These are phyloP conservation scores for Leptinotarsa undecemlineata DNA, from an alignment of 1,140 invertebrate genomes.

Conservation along the genomic window DNA sequence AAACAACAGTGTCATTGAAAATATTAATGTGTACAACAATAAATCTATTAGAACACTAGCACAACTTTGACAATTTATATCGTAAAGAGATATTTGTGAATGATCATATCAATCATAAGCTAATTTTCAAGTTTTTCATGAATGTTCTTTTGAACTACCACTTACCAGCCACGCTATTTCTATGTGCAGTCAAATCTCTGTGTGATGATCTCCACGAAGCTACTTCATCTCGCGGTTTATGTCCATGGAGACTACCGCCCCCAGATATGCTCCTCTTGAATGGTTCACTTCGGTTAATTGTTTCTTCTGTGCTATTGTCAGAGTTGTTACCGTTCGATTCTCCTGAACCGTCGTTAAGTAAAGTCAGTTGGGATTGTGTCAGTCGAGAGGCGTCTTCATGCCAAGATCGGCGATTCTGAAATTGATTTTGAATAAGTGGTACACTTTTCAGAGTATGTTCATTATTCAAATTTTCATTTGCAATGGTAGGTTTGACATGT, in stretches of 20 bases:
- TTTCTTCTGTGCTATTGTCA: constrained; percentile 71
- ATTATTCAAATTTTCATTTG: too few relatives aligned
- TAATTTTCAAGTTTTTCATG: background rate
- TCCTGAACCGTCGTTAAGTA: constrained; percentile 64
- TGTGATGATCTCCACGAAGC: constrained; percentile 47
- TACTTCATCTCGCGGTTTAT: constrained; percentile 52
- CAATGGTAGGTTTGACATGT: too few relatives aligned
- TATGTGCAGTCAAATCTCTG: constrained; percentile 44
- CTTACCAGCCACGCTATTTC: constrained; percentile 49
- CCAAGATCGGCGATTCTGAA: constrained; percentile 75
- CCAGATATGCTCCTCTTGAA: constrained; percentile 58
- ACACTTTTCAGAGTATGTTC: too few relatives aligned
- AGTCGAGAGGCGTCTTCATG: constrained; percentile 68
- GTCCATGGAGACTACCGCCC: constrained; percentile 47
- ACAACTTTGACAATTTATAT: too few relatives aligned
- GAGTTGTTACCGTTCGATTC: constrained; percentile 72
- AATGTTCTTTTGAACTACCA: background rate
- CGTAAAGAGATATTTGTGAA: too few relatives aligned
- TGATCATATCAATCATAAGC: too few relatives aligned
- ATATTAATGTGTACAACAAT: too few relatives aligned
- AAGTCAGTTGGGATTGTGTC: constrained; percentile 62
- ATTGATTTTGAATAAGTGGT: constrained; percentile 16
- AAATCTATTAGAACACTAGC: too few relatives aligned
- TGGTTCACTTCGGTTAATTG: constrained; percentile 32
- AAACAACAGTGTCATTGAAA: too few relatives aligned